Evolutionary conservation across 92 coral and sea anemone species (phyloP).

Genomic region (Porites evermanni): DNA sequence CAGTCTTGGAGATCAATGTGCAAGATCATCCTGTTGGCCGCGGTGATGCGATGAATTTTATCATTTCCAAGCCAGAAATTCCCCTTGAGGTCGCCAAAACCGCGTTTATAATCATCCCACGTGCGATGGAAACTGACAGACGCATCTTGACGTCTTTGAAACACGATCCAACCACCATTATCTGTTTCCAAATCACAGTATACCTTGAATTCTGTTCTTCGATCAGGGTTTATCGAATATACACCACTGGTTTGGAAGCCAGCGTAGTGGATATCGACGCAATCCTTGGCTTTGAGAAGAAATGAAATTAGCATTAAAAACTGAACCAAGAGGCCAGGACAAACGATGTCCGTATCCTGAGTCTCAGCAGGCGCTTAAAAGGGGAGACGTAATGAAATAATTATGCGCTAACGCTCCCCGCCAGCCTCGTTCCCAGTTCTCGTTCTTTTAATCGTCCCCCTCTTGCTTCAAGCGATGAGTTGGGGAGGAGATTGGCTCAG

Average conservation of each 20-base stretch:
- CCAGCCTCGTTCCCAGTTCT: too few relatives aligned
- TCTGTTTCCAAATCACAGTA: slow-evolving; percentile 80
- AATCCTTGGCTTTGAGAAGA: slow-evolving; percentile 50
- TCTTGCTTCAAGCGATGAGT: too few relatives aligned
- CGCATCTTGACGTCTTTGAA: slow-evolving; percentile 71
- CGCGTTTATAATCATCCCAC: slow-evolving; percentile 77
- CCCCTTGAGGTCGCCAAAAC: slow-evolving; percentile 71
- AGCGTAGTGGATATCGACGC: slow-evolving; percentile 77
- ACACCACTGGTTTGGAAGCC: slow-evolving; percentile 77
- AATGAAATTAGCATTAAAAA: not conserved
- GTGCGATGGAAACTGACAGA: slow-evolving; percentile 58
- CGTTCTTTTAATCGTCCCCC: too few relatives aligned
- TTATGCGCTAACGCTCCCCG: too few relatives aligned
- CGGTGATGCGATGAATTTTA: slow-evolving; percentile 73
- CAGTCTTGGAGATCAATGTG: slow-evolving; percentile 73
- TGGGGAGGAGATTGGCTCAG: too few relatives aligned
- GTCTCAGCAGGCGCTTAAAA: too few relatives aligned
- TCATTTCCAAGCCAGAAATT: slow-evolving; percentile 92
- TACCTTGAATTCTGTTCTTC: slow-evolving; percentile 58
- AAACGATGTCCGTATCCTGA: too few relatives aligned
- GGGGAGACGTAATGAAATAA: too few relatives aligned
- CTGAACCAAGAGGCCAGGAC: not conserved
- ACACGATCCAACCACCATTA: slow-evolving; percentile 85
- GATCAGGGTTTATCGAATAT: slow-evolving; percentile 75
- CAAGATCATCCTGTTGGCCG: slow-evolving; percentile 51